phyloP scores from a whole-genome alignment of 2,888 invertebrate species.

The Oasisia sp. region DNA sequence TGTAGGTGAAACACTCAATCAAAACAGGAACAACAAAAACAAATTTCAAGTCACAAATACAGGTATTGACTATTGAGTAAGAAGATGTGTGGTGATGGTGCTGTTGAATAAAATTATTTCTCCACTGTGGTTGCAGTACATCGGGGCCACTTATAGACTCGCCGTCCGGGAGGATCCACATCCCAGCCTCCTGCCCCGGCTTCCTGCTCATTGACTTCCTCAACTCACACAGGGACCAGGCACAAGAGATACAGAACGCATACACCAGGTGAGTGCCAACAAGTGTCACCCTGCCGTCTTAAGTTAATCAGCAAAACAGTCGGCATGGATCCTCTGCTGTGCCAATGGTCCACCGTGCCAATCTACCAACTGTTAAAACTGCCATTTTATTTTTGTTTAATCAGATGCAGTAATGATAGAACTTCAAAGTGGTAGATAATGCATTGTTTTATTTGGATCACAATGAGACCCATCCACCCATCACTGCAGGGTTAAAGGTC shows the following conservation, averaged over 20 bases:
- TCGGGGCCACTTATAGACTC: conserved; percentile 93
- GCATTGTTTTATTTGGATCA: no score
- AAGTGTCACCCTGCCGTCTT: not conserved
- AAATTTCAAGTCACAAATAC: no score
- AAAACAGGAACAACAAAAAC: no score
- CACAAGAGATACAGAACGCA: conserved; percentile 20
- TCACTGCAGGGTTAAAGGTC: no score
- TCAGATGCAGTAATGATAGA: no score
- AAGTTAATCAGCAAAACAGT: not conserved
- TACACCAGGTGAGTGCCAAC: not conserved
- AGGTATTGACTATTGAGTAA: no score
- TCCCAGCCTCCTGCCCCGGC: conserved; percentile 91
- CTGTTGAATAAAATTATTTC: not conserved
- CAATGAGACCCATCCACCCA: no score
- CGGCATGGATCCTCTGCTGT: not conserved
- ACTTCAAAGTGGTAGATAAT: no score
- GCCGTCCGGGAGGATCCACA: conserved; percentile 91
- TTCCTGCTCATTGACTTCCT: conserved; percentile 86
- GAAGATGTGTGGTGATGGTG: not conserved
- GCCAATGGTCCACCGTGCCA: no score
- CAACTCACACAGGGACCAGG: conserved; percentile 71
- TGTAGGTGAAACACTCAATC: no score
- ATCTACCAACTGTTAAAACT: no score
- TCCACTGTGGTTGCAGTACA: conserved; percentile 73
- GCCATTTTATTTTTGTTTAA: no score